Percentiles rank a stretch among this genome's conserved stretches.
These are phyloP conservation scores for Platichthys flesus DNA, from an alignment of 2,113 vertebrate species.

Conservation along the genomic window DNA sequence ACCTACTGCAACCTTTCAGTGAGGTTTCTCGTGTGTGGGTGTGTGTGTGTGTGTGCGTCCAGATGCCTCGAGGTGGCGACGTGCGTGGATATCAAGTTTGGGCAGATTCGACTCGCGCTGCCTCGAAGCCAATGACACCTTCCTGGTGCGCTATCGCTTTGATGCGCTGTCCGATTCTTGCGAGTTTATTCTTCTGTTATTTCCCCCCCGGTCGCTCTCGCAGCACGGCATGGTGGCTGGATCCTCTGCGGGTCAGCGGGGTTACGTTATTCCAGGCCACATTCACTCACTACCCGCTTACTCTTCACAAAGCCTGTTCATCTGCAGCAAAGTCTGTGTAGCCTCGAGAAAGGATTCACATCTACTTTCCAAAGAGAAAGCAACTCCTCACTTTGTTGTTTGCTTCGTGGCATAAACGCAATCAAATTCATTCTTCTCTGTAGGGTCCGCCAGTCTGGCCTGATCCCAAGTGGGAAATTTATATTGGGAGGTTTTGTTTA, in stretches of 20 bases:
- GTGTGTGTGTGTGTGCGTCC: background rate
- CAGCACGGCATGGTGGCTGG: conserved; percentile 24
- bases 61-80: conserved; percentile 1
- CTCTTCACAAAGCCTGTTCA: conserved; percentile 36
- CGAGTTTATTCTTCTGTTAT: conserved; percentile 14
- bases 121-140: conserved; percentile 63
- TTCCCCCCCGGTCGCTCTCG: background rate
- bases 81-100: background rate
- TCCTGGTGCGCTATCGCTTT: conserved; percentile 41
- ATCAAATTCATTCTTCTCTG: conserved; percentile 14
- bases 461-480: conserved; percentile 20
- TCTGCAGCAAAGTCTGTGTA: conserved; percentile 16
- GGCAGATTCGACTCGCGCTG: conserved; percentile 27
- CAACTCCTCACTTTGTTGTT: background rate
- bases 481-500: conserved; percentile 25
- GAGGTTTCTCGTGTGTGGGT: background rate
- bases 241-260: conserved; percentile 43
- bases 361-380: background rate
- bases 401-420: background rate
- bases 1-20: conserved; percentile 33
- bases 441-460: background rate
- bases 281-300: background rate
- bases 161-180: conserved; percentile 55
- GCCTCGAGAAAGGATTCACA: background rate
- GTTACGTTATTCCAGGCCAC: conserved; percentile 28